Evolutionary conservation across 2,797 vertebrate genomes (phyloP).

Genomic region (Diplodus puntazzo): DNA sequence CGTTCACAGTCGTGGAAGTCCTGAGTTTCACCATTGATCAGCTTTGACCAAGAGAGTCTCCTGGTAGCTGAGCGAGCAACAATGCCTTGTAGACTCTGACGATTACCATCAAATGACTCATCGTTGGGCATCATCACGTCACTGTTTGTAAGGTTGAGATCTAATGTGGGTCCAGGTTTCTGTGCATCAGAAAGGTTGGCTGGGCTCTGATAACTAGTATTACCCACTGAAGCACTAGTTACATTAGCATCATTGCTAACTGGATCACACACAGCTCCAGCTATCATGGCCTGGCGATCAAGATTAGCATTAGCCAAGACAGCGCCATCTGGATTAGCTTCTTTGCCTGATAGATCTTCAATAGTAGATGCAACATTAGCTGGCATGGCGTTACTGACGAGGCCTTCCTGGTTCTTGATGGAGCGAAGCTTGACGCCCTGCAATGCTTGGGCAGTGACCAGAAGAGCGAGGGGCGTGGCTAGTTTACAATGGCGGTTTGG

Average conservation of each 20-base stretch:
- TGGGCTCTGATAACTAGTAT: background rate
- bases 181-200: background rate
- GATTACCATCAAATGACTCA: background rate
- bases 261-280: background rate
- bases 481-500: conserved; percentile 26
- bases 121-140: background rate
- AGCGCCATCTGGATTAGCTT: background rate
- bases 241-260: conserved; percentile 1
- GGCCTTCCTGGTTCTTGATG: conserved; percentile 77
- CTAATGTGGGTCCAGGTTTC: background rate
- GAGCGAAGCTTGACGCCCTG: conserved; percentile 90
- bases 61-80: background rate
- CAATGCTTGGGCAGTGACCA: conserved; percentile 90
- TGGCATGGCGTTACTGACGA: background rate
- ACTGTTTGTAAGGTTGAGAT: background rate
- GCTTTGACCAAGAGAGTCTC: background rate
- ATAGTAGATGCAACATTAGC: background rate
- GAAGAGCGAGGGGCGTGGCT: conserved; percentile 75
- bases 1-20: background rate
- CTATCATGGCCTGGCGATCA: background rate
- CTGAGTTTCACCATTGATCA: background rate
- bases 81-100: background rate
- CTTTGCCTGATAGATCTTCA: background rate
- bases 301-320: background rate
- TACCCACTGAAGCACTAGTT: background rate